Evolutionary conservation across 2,888 invertebrate genomes (phyloP).

Genomic region (Liposcelis brunnea): DNA sequence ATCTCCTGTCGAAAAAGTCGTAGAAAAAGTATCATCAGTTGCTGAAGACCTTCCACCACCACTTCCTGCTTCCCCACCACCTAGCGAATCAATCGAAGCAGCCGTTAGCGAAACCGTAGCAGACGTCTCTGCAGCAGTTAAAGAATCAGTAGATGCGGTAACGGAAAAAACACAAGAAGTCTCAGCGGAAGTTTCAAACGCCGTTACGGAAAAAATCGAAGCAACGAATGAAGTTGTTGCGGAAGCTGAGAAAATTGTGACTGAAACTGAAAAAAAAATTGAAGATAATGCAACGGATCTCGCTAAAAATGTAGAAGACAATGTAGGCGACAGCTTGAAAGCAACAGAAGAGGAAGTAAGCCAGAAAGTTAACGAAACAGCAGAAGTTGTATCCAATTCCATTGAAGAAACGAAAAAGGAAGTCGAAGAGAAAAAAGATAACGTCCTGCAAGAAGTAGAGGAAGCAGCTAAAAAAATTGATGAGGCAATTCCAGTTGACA

Average conservation of each 20-base stretch:
- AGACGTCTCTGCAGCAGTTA: neutral
- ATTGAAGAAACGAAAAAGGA: neutral
- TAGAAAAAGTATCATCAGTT: neutral
- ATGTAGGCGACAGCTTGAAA: too few species aligned
- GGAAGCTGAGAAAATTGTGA: neutral
- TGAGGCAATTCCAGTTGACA: neutral
- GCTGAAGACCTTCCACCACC: conserved; percentile 5
- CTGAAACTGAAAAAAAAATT: too few species aligned
- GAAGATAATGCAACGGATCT: too few species aligned
- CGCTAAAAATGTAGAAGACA: too few species aligned
- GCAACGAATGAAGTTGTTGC: neutral
- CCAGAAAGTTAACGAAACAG: neutral
- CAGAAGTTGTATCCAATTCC: neutral
- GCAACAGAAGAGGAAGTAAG: too few species aligned
- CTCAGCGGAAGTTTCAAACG: neutral
- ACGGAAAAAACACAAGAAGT: neutral
- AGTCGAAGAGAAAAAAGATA: neutral
- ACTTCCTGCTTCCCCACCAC: conserved; percentile 5
- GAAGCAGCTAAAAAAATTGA: neutral
- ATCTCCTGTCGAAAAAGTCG: neutral
- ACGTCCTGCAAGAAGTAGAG: neutral
- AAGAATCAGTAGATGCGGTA: neutral
- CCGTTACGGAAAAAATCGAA: neutral
- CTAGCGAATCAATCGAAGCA: neutral
- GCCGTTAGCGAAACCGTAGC: neutral